A percentile compares a stretch with the other conserved stretches of the same genome.
Conservation (phyloP, 2,113 vertebrate species). For the Hydrolagus affinis region DNA sequence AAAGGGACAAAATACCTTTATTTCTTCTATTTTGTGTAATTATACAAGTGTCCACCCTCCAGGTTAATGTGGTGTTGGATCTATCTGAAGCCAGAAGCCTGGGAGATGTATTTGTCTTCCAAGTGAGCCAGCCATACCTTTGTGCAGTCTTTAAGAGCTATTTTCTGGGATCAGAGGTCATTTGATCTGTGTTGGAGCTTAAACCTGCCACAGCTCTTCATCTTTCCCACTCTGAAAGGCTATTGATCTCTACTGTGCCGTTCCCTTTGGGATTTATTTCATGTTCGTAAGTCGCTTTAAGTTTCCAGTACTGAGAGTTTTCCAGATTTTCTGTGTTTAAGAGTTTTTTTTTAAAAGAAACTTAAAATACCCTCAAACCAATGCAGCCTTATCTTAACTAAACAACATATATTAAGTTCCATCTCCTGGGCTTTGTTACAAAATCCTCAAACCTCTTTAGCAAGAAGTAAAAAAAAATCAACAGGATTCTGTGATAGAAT, state of each 20-base stretch:
- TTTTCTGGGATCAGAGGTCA: not conserved
- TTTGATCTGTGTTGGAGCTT: slow-evolving; percentile 18
- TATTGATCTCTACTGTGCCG: not conserved
- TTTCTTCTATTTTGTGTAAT: not conserved
- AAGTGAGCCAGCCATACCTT: not conserved
- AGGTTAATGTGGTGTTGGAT: not conserved
- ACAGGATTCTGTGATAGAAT: not conserved
- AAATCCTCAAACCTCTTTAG: slow-evolving; percentile 3
- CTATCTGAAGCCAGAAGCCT: not conserved
- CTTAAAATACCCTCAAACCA: not conserved
- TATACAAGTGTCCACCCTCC: not conserved
- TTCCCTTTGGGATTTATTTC: not conserved
- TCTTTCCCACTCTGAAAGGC: not conserved
- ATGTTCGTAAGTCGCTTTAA: too few species aligned
- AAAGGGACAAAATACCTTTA: too few species aligned
- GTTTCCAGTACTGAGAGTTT: not conserved
- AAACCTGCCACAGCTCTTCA: slow-evolving; percentile 1
- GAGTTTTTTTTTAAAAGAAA: not conserved
- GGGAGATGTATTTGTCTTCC: not conserved
- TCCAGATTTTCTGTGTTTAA: not conserved
- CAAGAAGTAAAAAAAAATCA: not conserved
- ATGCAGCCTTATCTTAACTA: not conserved
- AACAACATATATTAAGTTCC: not conserved
- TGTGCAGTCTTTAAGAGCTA: not conserved
- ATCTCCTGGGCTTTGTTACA: not conserved